Evolutionary conservation across 2,888 invertebrate genomes (phyloP).

Genomic region (Drosophila stalkeri): DNA sequence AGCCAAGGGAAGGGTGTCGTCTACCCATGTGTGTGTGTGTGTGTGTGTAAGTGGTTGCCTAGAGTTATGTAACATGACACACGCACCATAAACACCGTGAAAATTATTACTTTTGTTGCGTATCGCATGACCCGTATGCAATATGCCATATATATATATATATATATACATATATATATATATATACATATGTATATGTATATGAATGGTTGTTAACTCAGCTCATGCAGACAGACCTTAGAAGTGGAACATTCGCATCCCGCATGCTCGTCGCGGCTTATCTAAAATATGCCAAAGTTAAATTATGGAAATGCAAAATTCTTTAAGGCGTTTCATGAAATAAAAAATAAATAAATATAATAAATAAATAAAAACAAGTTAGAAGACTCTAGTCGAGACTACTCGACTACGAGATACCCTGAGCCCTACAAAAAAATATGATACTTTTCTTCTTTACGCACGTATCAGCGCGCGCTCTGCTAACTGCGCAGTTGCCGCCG

Average conservation of each 20-base stretch:
- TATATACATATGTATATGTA: not conserved
- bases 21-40: slow-evolving; percentile 13
- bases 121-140: slow-evolving; percentile 47
- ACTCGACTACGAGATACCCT: no score
- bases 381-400: no score
- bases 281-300: not conserved
- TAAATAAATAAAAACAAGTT: not conserved
- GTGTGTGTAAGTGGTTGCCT: slow-evolving; percentile 42
- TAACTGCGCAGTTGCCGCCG: no score
- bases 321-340: no score
- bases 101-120: slow-evolving; percentile 63
- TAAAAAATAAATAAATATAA: not conserved
- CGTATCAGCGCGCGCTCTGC: no score
- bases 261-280: not conserved
- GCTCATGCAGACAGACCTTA: not conserved
- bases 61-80: slow-evolving; percentile 75
- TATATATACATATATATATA: not conserved
- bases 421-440: no score
- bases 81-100: slow-evolving; percentile 62
- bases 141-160: not conserved
- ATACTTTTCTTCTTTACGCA: no score
- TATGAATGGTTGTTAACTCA: not conserved
- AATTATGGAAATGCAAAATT: not conserved
- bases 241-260: not conserved
- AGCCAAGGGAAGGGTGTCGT: slow-evolving; percentile 34